phyloP scores from a whole-genome alignment of 2,888 invertebrate species.

The Cephus sareptanus region DNA sequence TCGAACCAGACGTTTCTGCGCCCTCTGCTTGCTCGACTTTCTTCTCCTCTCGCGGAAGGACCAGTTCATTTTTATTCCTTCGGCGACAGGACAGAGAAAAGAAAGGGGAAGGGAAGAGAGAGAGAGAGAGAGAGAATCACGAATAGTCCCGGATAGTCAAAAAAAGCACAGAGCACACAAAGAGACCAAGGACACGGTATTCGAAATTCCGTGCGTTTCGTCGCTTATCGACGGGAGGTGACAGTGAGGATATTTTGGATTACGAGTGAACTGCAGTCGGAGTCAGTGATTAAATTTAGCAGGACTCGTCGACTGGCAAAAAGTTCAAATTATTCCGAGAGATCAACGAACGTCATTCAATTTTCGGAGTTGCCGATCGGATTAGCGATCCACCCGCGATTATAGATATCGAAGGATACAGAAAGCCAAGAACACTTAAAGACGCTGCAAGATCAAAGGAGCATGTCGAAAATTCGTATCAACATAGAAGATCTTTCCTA shows the following conservation, averaged over 20 bases:
- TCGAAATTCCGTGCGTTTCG: neutral
- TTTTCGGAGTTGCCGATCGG: neutral
- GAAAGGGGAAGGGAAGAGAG: slow-evolving; percentile 1
- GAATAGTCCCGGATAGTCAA: slow-evolving; percentile 12
- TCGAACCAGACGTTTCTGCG: neutral
- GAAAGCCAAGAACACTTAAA: neutral
- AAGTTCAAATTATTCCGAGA: neutral
- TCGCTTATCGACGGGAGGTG: neutral
- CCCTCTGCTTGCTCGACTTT: neutral
- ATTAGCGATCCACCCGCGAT: neutral
- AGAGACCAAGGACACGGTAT: neutral
- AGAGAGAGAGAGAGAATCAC: neutral
- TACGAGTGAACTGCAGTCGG: neutral
- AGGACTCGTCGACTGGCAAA: neutral
- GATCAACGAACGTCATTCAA: neutral
- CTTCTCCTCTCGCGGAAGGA: neutral
- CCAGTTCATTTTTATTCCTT: neutral
- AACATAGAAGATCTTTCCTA: slow-evolving; percentile 49
- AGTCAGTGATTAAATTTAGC: neutral
- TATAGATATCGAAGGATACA: neutral
- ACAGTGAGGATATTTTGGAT: neutral
- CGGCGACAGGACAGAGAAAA: slow-evolving; percentile 18
- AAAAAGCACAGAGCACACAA: slow-evolving; percentile 29
- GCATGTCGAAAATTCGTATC: slow-evolving; percentile 44
- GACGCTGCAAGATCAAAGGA: neutral